phyloP scores from a whole-genome alignment of 2,113 vertebrate genomes.

The Nothocercus nigrocapillus region DNA sequence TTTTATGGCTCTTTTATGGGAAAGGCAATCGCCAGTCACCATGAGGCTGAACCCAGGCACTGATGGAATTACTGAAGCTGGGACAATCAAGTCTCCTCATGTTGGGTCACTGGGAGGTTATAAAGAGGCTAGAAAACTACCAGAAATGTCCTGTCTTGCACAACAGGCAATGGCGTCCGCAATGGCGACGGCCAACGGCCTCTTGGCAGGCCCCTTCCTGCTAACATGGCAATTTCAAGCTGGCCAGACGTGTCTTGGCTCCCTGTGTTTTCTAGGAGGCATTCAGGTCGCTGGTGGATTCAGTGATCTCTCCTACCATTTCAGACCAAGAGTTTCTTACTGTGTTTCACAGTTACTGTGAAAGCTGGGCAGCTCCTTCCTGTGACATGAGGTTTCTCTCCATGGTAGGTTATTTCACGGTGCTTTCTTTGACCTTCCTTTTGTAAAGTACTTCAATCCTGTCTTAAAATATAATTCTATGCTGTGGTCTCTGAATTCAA shows the following conservation, averaged over 20 bases:
- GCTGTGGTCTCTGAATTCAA: not conserved
- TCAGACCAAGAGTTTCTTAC: not conserved
- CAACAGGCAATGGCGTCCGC: not conserved
- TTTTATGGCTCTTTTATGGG: conserved; percentile 19
- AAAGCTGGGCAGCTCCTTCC: not conserved
- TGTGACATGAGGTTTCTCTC: not conserved
- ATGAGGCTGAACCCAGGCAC: not conserved
- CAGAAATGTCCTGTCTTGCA: not conserved
- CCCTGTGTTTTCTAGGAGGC: not conserved
- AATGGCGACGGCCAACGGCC: not conserved
- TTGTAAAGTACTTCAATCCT: not conserved
- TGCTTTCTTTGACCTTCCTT: not conserved
- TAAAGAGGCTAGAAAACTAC: not conserved
- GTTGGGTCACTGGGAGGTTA: not conserved
- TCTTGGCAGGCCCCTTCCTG: not conserved
- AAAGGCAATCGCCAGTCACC: not conserved
- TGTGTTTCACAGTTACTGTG: not conserved
- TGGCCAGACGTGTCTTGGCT: not conserved
- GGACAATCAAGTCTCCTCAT: not conserved
- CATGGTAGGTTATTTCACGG: rapidly evolving
- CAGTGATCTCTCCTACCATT: not conserved
- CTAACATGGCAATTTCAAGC: not conserved
- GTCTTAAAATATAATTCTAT: not conserved
- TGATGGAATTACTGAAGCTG: conserved; percentile 14
- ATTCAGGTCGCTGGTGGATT: not conserved